Evolutionary conservation across 1,140 invertebrate genomes (phyloP).

Genomic region (Trinorchestia longiramus): DNA sequence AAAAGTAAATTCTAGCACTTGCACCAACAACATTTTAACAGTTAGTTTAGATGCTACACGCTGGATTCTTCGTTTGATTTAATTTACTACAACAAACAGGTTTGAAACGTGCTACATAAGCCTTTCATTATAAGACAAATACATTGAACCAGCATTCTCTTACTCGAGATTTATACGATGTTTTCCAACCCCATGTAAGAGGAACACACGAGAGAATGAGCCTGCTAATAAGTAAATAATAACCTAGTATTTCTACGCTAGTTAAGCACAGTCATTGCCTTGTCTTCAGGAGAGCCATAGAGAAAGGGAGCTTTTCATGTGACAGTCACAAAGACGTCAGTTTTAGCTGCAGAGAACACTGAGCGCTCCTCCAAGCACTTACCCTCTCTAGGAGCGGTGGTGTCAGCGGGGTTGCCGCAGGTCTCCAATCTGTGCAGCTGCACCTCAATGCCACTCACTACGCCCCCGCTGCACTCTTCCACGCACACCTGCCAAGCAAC

Average conservation of each 20-base stretch:
- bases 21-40: too few relatives aligned
- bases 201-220: too few relatives aligned
- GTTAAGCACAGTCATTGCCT: not conserved
- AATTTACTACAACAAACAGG: too few relatives aligned
- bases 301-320: not conserved
- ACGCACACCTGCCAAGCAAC: conserved; percentile 74
- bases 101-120: too few relatives aligned
- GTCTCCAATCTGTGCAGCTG: conserved; percentile 95
- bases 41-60: too few relatives aligned
- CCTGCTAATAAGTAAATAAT: not conserved
- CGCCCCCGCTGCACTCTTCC: conserved; percentile 80
- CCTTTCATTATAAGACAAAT: too few relatives aligned
- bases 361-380: not conserved
- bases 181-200: too few relatives aligned
- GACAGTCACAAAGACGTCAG: not conserved
- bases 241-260: not conserved
- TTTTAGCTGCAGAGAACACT: not conserved
- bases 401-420: conserved; percentile 76
- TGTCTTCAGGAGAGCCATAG: not conserved
- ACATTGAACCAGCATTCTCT: too few relatives aligned
- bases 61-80: too few relatives aligned
- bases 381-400: not conserved
- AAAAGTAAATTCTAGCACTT: too few relatives aligned
- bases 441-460: conserved; percentile 92
- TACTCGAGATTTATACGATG: too few relatives aligned